Percentiles rank a stretch among this genome's conserved stretches.
Conservation (phyloP, 2,797 vertebrate species). For the Hydrocynus forskahlii region DNA sequence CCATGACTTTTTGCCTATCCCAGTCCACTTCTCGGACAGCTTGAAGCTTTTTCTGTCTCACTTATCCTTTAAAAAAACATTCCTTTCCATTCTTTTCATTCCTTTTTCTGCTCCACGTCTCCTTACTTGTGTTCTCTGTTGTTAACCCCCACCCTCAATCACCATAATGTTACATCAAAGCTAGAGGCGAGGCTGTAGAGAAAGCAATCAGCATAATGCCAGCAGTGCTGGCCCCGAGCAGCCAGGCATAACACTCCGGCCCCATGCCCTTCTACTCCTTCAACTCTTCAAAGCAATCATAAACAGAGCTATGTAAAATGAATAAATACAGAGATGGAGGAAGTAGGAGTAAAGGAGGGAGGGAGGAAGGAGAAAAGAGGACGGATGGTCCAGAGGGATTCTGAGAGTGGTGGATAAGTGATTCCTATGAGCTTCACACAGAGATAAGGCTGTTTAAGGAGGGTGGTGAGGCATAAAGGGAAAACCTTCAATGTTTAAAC, state of each 20-base stretch:
- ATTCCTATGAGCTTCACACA: conserved; percentile 50
- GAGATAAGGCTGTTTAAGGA: conserved; percentile 49
- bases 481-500: conserved; percentile 21
- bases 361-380: conserved; percentile 28
- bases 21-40: background rate
- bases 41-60: background rate
- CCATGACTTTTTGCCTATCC: background rate
- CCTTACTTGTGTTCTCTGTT: background rate
- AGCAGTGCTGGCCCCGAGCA: conserved; percentile 40
- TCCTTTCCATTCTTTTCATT: background rate
- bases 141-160: conserved; percentile 1
- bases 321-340: conserved; percentile 56
- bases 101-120: background rate
- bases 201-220: conserved; percentile 57
- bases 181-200: conserved; percentile 30
- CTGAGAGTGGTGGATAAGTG: conserved; percentile 44
- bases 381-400: conserved; percentile 34
- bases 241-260: conserved; percentile 41
- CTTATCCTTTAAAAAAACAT: background rate
- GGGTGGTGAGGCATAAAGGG: conserved; percentile 23
- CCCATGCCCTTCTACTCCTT: conserved; percentile 25
- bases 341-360: conserved; percentile 6
- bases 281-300: conserved; percentile 45
- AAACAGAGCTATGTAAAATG: conserved; percentile 61
- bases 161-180: conserved; percentile 53